Conservation (phyloP, 2,888 invertebrate species). For the Gymnosoma rotundatum region DNA sequence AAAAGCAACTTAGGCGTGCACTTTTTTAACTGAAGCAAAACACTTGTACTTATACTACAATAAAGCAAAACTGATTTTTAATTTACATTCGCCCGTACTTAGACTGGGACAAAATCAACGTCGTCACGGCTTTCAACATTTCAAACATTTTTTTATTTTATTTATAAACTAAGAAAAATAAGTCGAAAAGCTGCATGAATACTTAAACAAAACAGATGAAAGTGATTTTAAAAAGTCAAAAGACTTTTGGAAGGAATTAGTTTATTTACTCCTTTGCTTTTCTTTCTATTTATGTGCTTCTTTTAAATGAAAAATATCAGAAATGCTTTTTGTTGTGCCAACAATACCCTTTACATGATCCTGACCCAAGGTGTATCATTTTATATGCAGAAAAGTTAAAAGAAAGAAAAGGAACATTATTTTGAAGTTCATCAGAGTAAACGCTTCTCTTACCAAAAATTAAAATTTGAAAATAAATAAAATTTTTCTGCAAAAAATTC, state of each 20-base stretch:
- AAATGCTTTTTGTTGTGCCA: not conserved
- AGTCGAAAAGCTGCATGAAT: conserved; percentile 41
- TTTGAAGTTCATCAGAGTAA: too few relatives aligned
- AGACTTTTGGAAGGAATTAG: conserved; percentile 47
- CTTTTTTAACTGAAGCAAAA: conserved; percentile 35
- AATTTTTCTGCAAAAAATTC: too few relatives aligned
- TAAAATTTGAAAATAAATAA: too few relatives aligned
- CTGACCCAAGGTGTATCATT: not conserved
- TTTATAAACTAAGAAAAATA: conserved; percentile 24
- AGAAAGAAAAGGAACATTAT: not conserved
- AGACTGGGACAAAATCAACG: not conserved
- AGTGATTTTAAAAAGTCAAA: conserved; percentile 51
- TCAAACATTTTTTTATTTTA: conserved; percentile 24
- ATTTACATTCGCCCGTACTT: too few relatives aligned
- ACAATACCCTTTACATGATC: not conserved
- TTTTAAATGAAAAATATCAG: conserved; percentile 8
- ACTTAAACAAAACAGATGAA: conserved; percentile 49
- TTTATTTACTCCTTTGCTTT: conserved; percentile 43
- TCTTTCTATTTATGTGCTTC: not conserved
- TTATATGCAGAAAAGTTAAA: not conserved
- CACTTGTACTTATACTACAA: not conserved
- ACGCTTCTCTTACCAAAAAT: too few relatives aligned
- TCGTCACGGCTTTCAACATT: conserved; percentile 47
- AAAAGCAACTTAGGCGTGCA: conserved; percentile 18
- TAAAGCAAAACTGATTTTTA: not conserved